These are phyloP conservation scores for Epinephelus coioides DNA, from an alignment of 2,797 vertebrate species.

Conservation along the genomic window DNA sequence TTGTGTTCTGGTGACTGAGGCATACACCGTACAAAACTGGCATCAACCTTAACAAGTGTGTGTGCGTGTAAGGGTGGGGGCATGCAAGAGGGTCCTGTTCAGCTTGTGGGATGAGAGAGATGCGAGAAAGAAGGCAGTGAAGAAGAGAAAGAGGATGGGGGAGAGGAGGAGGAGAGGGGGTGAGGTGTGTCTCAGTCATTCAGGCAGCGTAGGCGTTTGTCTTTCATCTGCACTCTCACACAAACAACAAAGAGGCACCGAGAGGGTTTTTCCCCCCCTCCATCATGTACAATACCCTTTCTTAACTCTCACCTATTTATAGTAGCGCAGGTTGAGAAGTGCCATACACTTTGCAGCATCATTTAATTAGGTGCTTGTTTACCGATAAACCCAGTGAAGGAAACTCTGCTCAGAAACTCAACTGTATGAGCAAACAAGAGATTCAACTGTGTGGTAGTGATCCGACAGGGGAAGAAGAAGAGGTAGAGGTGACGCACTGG, in stretches of 20 bases:
- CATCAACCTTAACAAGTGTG: constrained; percentile 55
- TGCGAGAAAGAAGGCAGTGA: constrained; percentile 33
- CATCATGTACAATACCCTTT: constrained; percentile 55
- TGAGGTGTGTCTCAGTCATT: constrained; percentile 64
- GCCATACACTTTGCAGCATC: constrained; percentile 22
- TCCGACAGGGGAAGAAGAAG: constrained; percentile 17
- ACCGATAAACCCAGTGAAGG: constrained; percentile 28
- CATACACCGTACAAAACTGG: constrained; percentile 22
- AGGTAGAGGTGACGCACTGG: not conserved
- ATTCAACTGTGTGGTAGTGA: not conserved
- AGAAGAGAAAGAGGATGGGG: constrained; percentile 20
- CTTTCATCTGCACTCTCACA: constrained; percentile 75
- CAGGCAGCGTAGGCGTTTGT: constrained; percentile 71
- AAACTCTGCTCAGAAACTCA: constrained; percentile 31
- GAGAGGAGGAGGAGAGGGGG: constrained; percentile 11
- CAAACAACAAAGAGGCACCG: constrained; percentile 71
- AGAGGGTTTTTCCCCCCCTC: constrained; percentile 12
- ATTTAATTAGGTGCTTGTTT: constrained; percentile 72
- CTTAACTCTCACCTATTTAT: constrained; percentile 71
- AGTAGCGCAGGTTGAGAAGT: constrained; percentile 48
- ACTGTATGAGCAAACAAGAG: constrained; percentile 20
- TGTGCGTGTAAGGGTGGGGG: constrained; percentile 7
- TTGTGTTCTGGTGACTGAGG: constrained; percentile 58
- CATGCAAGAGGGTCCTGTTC: constrained; percentile 54
- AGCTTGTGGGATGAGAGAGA: constrained; percentile 55